A percentile compares a stretch with the other conserved stretches of the same genome.
Evolutionary conservation across 2,888 invertebrate genomes (phyloP).

Genomic region (Minunthozetes semirufus): DNA sequence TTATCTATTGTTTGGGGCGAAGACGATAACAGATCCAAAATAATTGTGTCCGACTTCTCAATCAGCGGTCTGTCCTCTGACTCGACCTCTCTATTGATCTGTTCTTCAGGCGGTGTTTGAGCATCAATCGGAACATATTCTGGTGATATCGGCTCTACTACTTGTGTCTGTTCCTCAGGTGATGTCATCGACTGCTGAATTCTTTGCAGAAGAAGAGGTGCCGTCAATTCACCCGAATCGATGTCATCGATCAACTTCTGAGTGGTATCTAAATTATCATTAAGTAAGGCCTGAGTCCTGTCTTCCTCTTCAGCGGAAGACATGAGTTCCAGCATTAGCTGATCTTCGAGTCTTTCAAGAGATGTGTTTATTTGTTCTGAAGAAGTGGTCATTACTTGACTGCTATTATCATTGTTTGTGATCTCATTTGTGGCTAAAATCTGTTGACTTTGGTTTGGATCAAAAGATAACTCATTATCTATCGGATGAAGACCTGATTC

Average conservation of each 20-base stretch:
- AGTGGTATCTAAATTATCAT: background rate
- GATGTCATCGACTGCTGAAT: background rate
- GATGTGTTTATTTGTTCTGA: background rate
- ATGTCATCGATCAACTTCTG: background rate
- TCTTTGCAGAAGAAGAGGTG: background rate
- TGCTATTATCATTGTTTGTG: background rate
- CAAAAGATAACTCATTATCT: background rate
- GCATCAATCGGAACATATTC: too few relatives aligned
- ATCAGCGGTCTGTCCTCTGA: background rate
- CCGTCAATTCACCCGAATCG: background rate
- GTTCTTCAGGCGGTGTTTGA: background rate
- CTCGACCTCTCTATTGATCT: background rate
- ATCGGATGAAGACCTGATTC: too few relatives aligned
- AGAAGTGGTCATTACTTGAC: background rate
- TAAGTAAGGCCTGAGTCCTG: background rate
- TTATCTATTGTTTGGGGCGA: background rate
- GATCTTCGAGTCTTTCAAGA: background rate
- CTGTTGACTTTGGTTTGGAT: background rate
- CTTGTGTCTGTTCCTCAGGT: background rate
- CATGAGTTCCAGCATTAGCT: constrained; percentile 11
- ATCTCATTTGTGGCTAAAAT: background rate
- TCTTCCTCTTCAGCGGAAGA: background rate
- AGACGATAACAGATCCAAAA: background rate
- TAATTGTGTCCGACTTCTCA: background rate
- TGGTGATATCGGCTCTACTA: background rate